Evolutionary conservation across 2,113 vertebrate genomes (phyloP).

Genomic region (Cephalopterus ornatus): DNA sequence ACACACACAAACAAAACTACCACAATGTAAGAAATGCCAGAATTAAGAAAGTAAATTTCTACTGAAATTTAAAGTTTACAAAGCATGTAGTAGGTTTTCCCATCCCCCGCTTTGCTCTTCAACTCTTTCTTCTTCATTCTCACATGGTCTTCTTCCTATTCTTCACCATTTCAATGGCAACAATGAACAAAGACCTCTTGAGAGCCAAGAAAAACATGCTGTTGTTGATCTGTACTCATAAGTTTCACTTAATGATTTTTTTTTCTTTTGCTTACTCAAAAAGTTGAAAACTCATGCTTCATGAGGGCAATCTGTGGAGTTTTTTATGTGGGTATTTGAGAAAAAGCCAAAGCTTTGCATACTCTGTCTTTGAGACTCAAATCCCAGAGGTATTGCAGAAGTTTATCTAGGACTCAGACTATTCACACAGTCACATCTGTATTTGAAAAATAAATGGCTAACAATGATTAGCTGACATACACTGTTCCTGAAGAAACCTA

Average conservation of each 20-base stretch:
- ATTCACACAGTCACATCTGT: not conserved
- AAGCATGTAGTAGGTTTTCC: not conserved
- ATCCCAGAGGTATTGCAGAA: not conserved
- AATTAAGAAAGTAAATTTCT: not conserved
- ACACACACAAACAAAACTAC: not conserved
- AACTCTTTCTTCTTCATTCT: not conserved
- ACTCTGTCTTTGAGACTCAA: not conserved
- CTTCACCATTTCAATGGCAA: not conserved
- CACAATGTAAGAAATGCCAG: not conserved
- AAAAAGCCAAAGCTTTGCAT: not conserved
- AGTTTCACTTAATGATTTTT: not conserved
- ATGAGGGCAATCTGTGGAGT: not conserved
- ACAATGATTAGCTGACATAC: not conserved
- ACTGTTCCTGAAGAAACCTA: not conserved
- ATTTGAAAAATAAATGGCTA: not conserved
- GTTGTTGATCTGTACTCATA: not conserved
- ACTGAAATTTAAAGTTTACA: not conserved
- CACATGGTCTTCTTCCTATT: not conserved
- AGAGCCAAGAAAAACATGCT: not conserved
- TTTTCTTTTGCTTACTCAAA: conserved; percentile 13
- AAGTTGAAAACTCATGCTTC: not conserved
- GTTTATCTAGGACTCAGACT: not conserved
- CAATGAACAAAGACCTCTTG: not conserved
- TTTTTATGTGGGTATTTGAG: conserved; percentile 25
- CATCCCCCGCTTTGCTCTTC: not conserved